A percentile compares a stretch with the other conserved stretches of the same genome.
These are phyloP conservation scores for Neodiprion fabricii DNA, from an alignment of 1,140 invertebrate species.

Conservation along the genomic window DNA sequence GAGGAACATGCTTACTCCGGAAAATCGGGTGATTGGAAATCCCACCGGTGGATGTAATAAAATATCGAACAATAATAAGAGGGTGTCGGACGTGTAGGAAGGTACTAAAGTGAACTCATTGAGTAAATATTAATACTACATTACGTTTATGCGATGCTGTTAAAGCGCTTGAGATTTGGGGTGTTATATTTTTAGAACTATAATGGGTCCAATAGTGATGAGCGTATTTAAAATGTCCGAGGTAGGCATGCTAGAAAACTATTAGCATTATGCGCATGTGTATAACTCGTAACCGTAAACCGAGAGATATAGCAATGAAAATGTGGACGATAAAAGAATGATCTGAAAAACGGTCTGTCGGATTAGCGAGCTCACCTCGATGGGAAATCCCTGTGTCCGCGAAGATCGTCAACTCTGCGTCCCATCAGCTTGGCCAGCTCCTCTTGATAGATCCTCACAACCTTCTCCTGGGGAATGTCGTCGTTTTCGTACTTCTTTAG, in stretches of 20 bases:
- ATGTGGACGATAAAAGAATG: neutral
- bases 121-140: too few relatives aligned
- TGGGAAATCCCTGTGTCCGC: conserved; percentile 69
- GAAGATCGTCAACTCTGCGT: conserved; percentile 73
- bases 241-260: neutral
- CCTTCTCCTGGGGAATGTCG: conserved; percentile 96
- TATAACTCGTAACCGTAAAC: neutral
- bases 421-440: conserved; percentile 93
- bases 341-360: conserved; percentile 21
- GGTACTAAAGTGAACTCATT: too few relatives aligned
- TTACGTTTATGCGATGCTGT: too few relatives aligned
- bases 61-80: too few relatives aligned
- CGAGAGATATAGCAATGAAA: neutral
- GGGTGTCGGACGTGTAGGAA: too few relatives aligned
- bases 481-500: conserved; percentile 89
- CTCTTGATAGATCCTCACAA: conserved; percentile 96
- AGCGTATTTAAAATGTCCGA: neutral
- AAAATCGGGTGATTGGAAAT: too few relatives aligned
- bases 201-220: too few relatives aligned
- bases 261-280: neutral
- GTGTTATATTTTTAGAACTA: too few relatives aligned
- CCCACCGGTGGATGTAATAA: too few relatives aligned
- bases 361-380: conserved; percentile 50
- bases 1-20: too few relatives aligned
- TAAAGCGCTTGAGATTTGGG: too few relatives aligned